phyloP scores from a whole-genome alignment of 1,140 invertebrate genomes.

The Eriocheir sinensis region DNA sequence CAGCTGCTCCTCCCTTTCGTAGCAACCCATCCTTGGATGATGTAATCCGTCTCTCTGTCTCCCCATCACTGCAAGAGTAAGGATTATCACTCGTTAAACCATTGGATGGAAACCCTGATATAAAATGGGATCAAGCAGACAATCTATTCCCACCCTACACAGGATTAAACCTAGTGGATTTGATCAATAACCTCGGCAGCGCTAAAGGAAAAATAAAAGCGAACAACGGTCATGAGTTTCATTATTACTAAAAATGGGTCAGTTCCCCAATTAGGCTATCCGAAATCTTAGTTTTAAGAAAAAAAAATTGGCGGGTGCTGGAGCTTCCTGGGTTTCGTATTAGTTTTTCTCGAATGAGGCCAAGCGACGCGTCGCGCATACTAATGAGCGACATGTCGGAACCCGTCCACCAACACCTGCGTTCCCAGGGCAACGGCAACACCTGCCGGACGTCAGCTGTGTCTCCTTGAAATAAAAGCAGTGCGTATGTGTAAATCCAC shows the following conservation, averaged over 20 bases:
- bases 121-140: not conserved
- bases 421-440: too few relatives aligned
- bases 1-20: not conserved
- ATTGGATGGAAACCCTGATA: not conserved
- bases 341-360: too few relatives aligned
- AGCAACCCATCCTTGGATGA: conserved; percentile 9
- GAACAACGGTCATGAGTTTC: not conserved
- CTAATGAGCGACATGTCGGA: too few relatives aligned
- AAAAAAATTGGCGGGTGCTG: too few relatives aligned
- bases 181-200: not conserved
- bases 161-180: not conserved
- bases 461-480: too few relatives aligned
- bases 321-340: too few relatives aligned
- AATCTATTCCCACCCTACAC: not conserved
- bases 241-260: not conserved
- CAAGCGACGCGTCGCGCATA: too few relatives aligned
- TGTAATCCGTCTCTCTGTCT: conserved; percentile 1
- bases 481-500: not conserved
- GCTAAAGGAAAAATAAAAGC: not conserved
- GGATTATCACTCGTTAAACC: conserved; percentile 30
- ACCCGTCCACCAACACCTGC: too few relatives aligned
- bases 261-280: too few relatives aligned
- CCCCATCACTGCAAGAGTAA: not conserved
- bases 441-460: not conserved
- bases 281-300: too few relatives aligned